These are phyloP conservation scores for Penaeus vannamei DNA, from an alignment of 1,140 invertebrate genomes.

Conservation along the genomic window DNA sequence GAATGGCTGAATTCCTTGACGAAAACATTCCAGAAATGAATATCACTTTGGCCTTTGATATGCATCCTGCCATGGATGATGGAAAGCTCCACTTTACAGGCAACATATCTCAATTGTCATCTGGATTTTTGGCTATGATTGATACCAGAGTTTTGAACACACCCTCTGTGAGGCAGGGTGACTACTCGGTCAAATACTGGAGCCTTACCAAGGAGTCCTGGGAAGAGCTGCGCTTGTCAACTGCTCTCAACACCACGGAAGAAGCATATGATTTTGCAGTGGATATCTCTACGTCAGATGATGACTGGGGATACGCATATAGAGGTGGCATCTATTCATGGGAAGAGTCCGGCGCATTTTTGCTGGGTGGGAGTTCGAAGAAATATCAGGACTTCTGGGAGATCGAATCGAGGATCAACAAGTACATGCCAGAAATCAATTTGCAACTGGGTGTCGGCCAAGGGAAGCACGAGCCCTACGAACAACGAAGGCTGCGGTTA, in stretches of 20 bases:
- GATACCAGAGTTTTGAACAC: conserved; percentile 11
- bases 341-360: background rate
- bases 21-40: conserved; percentile 44
- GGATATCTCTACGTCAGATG: background rate
- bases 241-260: background rate
- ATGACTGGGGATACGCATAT: conserved; percentile 40
- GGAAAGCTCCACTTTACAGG: conserved; percentile 1
- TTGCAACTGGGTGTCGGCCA: conserved; percentile 20
- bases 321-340: background rate
- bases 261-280: conserved; percentile 27
- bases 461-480: conserved; percentile 12
- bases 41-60: conserved; percentile 4
- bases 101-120: conserved; percentile 45
- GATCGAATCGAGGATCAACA: conserved; percentile 30
- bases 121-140: conserved; percentile 1
- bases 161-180: background rate
- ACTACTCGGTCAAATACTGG: conserved; percentile 38
- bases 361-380: conserved; percentile 16
- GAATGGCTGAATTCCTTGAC: conserved; percentile 46
- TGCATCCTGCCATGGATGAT: background rate
- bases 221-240: conserved; percentile 23
- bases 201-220: conserved; percentile 22
- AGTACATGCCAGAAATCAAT: conserved; percentile 24
- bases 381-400: conserved; percentile 28
- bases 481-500: conserved; percentile 37